Conservation (phyloP, 1,140 invertebrate species). For the Phenacoccus solenopsis region DNA sequence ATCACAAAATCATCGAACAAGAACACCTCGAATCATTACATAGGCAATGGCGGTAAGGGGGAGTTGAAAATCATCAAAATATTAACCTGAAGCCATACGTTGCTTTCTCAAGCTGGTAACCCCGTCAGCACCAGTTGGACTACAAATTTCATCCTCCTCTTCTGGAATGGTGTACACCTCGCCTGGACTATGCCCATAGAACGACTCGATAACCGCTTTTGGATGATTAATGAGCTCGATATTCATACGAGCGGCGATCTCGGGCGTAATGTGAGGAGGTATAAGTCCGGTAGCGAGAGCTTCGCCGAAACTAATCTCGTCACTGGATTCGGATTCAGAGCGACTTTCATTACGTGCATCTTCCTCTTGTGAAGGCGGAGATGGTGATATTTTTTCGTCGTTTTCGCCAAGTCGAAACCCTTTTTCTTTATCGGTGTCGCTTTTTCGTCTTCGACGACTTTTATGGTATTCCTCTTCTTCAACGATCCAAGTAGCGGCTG, state of each 20-base stretch:
- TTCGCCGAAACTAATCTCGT: constrained; percentile 21
- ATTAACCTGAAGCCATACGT: constrained; percentile 24
- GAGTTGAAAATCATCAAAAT: too few species aligned
- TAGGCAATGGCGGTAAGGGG: too few species aligned
- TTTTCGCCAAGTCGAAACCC: background rate
- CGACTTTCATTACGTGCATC: background rate
- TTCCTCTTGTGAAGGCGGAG: background rate
- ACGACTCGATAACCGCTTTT: constrained; percentile 26
- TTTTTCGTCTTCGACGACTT: background rate
- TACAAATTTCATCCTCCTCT: constrained; percentile 40
- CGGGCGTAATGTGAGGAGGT: constrained; percentile 22
- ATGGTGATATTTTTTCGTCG: background rate
- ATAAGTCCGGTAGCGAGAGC: constrained; percentile 16
- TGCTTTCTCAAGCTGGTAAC: constrained; percentile 35
- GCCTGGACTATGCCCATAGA: constrained; percentile 38
- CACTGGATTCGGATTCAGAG: constrained; percentile 21
- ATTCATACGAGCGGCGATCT: constrained; percentile 18
- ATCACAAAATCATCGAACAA: too few species aligned
- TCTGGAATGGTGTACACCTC: constrained; percentile 43
- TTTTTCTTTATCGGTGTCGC: background rate
- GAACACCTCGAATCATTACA: too few species aligned
- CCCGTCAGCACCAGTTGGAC: constrained; percentile 37
- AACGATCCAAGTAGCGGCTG: background rate
- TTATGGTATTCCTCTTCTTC: background rate
- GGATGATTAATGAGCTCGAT: constrained; percentile 19